phyloP scores from a whole-genome alignment of 2,797 vertebrate species.

The Enteromius paludinosus region DNA sequence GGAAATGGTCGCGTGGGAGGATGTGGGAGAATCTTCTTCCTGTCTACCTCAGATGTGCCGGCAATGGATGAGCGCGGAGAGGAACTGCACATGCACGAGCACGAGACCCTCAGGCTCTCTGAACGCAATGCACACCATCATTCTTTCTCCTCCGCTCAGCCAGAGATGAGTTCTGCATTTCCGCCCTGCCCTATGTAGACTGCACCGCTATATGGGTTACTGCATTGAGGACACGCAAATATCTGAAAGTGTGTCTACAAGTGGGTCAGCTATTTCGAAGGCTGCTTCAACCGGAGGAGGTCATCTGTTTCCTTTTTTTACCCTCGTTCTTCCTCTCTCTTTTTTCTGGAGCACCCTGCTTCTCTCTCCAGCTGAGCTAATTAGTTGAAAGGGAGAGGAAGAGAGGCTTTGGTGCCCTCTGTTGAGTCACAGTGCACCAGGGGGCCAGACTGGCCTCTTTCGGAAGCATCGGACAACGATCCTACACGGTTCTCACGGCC shows the following conservation, averaged over 20 bases:
- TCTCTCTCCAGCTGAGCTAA: conserved; percentile 72
- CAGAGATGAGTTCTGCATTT: conserved; percentile 54
- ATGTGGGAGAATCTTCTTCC: conserved; percentile 49
- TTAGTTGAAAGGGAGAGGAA: conserved; percentile 73
- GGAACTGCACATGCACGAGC: conserved; percentile 40
- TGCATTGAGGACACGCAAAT: conserved; percentile 76
- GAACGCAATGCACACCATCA: conserved; percentile 20
- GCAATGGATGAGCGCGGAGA: conserved; percentile 30
- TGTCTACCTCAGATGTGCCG: conserved; percentile 43
- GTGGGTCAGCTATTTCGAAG: conserved; percentile 86
- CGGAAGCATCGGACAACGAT: conserved; percentile 52
- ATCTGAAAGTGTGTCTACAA: conserved; percentile 80
- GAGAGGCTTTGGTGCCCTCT: conserved; percentile 46
- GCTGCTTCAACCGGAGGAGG: conserved; percentile 75
- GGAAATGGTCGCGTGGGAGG: conserved; percentile 53
- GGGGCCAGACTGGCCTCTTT: conserved; percentile 72
- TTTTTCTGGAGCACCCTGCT: conserved; percentile 64
- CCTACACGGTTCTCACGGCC: conserved; percentile 32
- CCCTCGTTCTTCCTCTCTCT: conserved; percentile 48
- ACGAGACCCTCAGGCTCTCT: conserved; percentile 45
- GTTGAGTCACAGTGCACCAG: conserved; percentile 59
- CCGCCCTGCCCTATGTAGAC: conserved; percentile 53
- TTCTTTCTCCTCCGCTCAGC: conserved; percentile 45
- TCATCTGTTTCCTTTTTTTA: conserved; percentile 67
- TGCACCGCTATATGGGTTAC: conserved; percentile 81